Base-by-base conservation (phyloP, 2,888 invertebrate species). In the Synergus laeviventris region DNA sequence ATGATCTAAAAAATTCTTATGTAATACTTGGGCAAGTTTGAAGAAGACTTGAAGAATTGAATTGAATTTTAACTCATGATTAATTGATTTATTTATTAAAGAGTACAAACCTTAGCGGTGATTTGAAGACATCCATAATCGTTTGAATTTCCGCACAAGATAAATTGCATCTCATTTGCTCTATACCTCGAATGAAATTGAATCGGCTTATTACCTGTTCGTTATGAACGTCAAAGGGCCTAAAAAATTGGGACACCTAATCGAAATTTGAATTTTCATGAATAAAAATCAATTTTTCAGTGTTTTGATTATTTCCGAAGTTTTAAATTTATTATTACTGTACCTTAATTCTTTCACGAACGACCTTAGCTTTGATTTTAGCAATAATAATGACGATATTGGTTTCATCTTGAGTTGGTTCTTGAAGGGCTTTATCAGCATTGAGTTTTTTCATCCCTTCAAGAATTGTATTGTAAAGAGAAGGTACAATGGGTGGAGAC, bases 161-260 rank as follows among this genome's bases (percentile, higher is more conserved):
- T 70, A 96, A 92, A 76, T 94, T 91, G 60, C 96, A 93, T 62
- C 94, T 93, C 74, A 95, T 93, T 81, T 93, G 91, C 78, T 94
- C 93, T 64, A 96, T 91, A 0, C 94, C 95, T 76, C 96, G 93
- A 84, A 94, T 93, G 91, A 96, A 96, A 91, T 96, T 94, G 0
- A 92, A 91, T 82, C 93, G 93, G 7, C 93, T 91, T 75, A 96
- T 93, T 74, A 94, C 92, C 81, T 93, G 92, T 88, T 95, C 93
- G 82, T 93, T 93, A 85, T 92, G 93, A 7, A 89, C 91, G 91
- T 96, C 96, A 87, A 93, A 95, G 87, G 94, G 94, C 78, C 91
- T 89, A 83, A 96, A 91, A 89, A 95, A 96, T 86, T 95, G 94
- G 54, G 93, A 90, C 9, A 94, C 93, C 59, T 94, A 91, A 21